Percentiles rank a stretch among this genome's conserved stretches.
These are phyloP conservation scores for Brevimyrus niger DNA, from an alignment of 2,113 vertebrate genomes.

Conservation along the genomic window DNA sequence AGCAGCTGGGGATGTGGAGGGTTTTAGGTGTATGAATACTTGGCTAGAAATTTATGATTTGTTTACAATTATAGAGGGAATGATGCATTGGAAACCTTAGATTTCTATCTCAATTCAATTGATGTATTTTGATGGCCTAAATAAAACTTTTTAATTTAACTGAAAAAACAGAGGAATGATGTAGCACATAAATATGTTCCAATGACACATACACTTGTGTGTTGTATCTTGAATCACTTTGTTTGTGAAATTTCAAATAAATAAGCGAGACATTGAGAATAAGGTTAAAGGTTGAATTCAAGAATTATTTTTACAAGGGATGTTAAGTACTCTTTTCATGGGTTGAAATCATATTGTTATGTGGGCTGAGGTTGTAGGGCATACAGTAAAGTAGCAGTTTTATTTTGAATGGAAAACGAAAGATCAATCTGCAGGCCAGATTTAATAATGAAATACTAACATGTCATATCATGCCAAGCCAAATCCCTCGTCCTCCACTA, in stretches of 20 bases:
- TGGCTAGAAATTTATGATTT: too few relatives aligned
- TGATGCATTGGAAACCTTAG: too few relatives aligned
- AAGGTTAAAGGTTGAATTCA: not conserved
- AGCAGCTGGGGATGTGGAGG: too few relatives aligned
- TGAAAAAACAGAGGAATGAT: too few relatives aligned
- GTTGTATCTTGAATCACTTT: not conserved
- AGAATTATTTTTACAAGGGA: too few relatives aligned
- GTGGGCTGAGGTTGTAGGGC: not conserved
- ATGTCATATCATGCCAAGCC: not conserved
- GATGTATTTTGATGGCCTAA: too few relatives aligned
- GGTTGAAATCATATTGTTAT: not conserved
- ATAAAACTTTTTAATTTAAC: too few relatives aligned
- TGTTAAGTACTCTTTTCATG: too few relatives aligned
- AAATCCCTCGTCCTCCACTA: not conserved
- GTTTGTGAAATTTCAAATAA: not conserved
- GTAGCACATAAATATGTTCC: too few relatives aligned
- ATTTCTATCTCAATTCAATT: too few relatives aligned
- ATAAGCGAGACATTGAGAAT: not conserved
- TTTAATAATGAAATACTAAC: not conserved
- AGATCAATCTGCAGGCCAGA: not conserved
- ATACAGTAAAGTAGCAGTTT: not conserved
- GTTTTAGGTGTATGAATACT: too few relatives aligned
- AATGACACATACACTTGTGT: not conserved
- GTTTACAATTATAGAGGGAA: too few relatives aligned
- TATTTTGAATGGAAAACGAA: not conserved